Evolutionary conservation across 2,888 invertebrate species (phyloP).

Genomic region (Nipponacmea schrenckii): DNA sequence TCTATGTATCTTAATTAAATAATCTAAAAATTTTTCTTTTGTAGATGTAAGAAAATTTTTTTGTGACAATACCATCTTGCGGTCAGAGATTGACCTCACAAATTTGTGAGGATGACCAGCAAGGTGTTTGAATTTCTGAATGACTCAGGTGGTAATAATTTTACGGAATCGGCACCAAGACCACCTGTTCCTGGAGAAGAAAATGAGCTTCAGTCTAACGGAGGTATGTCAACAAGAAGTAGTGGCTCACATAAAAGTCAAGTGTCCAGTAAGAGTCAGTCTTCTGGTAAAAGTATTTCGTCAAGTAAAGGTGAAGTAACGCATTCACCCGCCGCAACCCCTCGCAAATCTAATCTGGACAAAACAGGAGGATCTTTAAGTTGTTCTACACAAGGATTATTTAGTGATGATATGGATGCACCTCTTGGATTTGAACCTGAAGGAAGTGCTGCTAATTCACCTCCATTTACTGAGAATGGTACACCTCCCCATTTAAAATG

Average conservation of each 20-base stretch:
- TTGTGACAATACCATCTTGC: background rate
- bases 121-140: constrained; percentile 59
- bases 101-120: constrained; percentile 43
- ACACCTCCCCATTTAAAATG: constrained; percentile 85
- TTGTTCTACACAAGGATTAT: constrained; percentile 28
- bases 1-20: too few species aligned
- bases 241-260: constrained; percentile 63
- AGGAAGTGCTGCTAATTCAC: constrained; percentile 71
- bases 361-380: constrained; percentile 34
- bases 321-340: constrained; percentile 60
- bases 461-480: constrained; percentile 65
- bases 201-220: constrained; percentile 64
- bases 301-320: constrained; percentile 54
- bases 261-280: constrained; percentile 49
- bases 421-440: constrained; percentile 74
- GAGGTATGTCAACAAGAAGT: constrained; percentile 61
- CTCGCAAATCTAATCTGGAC: constrained; percentile 63
- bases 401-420: constrained; percentile 62
- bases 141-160: constrained; percentile 62
- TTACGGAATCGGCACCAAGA: constrained; percentile 62
- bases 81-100: constrained; percentile 15
- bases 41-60: background rate
- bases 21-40: background rate
- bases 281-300: constrained; percentile 44
- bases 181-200: constrained; percentile 67